Percentiles rank a stretch among this genome's conserved stretches.
Conservation (phyloP, 2,888 invertebrate genomes). For the Amphipoea lucens region DNA sequence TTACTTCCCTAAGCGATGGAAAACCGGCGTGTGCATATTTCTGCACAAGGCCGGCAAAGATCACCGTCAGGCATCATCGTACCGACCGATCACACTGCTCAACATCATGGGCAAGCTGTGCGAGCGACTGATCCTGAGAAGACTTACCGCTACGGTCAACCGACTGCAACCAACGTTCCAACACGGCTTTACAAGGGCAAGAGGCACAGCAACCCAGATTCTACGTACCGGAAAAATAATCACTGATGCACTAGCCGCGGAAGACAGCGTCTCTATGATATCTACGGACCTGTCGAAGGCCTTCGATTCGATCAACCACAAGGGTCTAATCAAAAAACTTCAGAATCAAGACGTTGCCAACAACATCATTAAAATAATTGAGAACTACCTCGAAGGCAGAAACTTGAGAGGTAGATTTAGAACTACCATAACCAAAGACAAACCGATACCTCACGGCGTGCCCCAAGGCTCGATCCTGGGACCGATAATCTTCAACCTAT, state of each 20-base stretch:
- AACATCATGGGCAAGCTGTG: slow-evolving; percentile 10
- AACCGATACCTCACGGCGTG: not conserved
- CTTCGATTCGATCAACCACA: too few species aligned
- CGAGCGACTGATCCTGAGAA: not conserved
- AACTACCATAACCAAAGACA: too few species aligned
- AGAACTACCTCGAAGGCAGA: too few species aligned
- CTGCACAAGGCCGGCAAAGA: slow-evolving; percentile 23
- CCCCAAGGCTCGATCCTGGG: not conserved
- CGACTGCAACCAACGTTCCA: slow-evolving; percentile 30
- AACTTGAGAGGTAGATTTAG: too few species aligned
- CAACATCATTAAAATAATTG: too few species aligned
- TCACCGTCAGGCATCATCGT: slow-evolving; percentile 19
- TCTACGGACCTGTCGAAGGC: too few species aligned
- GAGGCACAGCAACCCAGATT: slow-evolving; percentile 22
- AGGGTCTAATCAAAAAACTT: not conserved
- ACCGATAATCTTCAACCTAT: not conserved
- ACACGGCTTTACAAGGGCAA: slow-evolving; percentile 25
- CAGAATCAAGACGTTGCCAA: too few species aligned
- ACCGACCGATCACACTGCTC: slow-evolving; percentile 23
- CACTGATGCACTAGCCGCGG: slow-evolving; percentile 8
- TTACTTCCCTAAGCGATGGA: slow-evolving; percentile 29
- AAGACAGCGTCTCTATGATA: too few species aligned
- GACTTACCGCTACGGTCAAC: not conserved
- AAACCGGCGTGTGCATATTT: slow-evolving; percentile 29
- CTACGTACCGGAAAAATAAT: slow-evolving; percentile 6